phyloP scores from a whole-genome alignment of 2,113 vertebrate species.

The Euleptes europaea region DNA sequence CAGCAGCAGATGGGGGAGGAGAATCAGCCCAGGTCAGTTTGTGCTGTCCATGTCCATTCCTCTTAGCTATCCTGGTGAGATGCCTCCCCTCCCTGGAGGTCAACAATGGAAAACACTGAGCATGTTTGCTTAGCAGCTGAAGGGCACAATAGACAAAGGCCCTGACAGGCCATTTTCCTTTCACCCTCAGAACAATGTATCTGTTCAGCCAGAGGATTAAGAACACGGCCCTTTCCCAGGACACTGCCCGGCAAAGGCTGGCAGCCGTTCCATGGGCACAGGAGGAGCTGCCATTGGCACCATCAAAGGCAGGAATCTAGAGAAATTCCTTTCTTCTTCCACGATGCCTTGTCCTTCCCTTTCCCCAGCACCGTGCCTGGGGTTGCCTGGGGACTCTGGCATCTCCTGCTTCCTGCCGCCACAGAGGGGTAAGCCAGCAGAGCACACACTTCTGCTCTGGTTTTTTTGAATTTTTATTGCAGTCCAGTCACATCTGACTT shows the following conservation, averaged over 20 bases:
- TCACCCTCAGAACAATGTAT: constrained; percentile 55
- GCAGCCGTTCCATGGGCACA: neutral
- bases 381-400: neutral
- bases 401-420: neutral
- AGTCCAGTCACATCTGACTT: no score
- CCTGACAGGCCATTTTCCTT: constrained; percentile 72
- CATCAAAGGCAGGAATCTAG: constrained; percentile 8
- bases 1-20: constrained; percentile 26
- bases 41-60: constrained; percentile 63
- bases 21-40: constrained; percentile 13
- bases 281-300: neutral
- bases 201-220: constrained; percentile 62
- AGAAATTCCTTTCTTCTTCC: neutral
- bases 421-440: neutral
- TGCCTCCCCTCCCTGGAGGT: constrained; percentile 4
- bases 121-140: constrained; percentile 52
- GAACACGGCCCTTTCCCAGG: constrained; percentile 59
- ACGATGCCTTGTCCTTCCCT: neutral
- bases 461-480: no score
- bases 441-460: neutral
- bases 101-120: constrained; percentile 72
- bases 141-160: constrained; percentile 51
- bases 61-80: constrained; percentile 61
- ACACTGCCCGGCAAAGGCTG: constrained; percentile 33
- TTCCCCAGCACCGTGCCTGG: neutral